Base-by-base conservation (phyloP, 2,888 invertebrate species). In the Macaria liturata region DNA sequence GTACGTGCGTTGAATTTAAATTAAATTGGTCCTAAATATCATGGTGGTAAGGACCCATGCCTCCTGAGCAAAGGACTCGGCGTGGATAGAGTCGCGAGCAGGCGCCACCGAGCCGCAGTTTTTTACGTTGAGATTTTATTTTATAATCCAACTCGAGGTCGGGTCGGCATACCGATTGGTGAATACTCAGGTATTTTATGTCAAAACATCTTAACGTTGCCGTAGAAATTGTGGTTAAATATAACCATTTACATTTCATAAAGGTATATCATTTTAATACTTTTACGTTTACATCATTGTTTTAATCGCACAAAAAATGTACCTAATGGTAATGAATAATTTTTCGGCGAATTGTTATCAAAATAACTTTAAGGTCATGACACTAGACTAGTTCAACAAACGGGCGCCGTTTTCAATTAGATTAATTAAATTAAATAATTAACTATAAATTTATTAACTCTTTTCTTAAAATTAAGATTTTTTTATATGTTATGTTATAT, bases 81-180 rank as follows among this genome's bases (percentile, higher is more conserved):
- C 59, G 62, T 69, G 20, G 20, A 20, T 20, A 65, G 74, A 65
- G 70, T 75, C 69, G 66, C 75, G 20, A 20, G 70, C 75, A 87
- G 90, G 91, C 91, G 91, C 91, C 91, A 84, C 80, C 71, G 71
- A 76, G 80, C 77, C 80, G 81, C 74, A 78, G 85, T 88, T 88
- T 83, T 88, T 86, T 80, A 71, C 73, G 74, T 75, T 70, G 73
- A 77, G 76, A 81, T 88, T 88, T 87, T 78, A 82, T 88, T 86
- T 86, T 86, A 85, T 84, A 82, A 83, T 81, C 78, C 80, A 79
- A 83, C 78, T 74, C 80, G 81, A 83, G 79, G 79, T 82, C 82
- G 86, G 80, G 75, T 78, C 75, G 73, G 82, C 83, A 87, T 83
- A 82, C 83, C 80, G 72, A 57, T 60, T 54, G 53, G 48, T 53